Evolutionary conservation across 2,888 invertebrate genomes (phyloP).

Genomic region (Rhagophthalmus giganteus): DNA sequence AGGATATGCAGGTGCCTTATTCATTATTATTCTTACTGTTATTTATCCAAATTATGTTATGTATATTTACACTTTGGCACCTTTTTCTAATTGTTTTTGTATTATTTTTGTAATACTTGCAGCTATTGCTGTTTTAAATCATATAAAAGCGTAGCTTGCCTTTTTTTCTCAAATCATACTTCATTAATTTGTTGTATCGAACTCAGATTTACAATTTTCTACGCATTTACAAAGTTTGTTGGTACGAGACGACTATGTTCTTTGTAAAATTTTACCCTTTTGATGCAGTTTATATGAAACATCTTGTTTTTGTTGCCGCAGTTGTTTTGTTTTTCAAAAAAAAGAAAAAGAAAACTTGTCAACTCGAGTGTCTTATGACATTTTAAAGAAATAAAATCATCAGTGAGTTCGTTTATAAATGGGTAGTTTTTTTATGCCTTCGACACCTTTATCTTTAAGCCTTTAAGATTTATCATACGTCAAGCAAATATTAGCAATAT

Average conservation of each 20-base stretch:
- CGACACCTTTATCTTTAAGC: no score
- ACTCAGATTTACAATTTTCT: not conserved
- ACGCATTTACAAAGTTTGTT: not conserved
- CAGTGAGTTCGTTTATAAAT: not conserved
- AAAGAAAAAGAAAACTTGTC: not conserved
- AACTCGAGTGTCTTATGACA: not conserved
- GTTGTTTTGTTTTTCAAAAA: no score
- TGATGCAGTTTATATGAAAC: no score
- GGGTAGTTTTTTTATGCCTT: no score
- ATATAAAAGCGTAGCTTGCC: not conserved
- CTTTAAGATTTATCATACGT: no score
- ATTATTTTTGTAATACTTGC: no score
- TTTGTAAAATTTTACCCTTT: no score
- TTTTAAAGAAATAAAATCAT: not conserved
- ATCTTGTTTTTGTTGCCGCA: no score
- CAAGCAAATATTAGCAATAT: no score
- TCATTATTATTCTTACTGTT: conserved; percentile 12
- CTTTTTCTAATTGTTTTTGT: not conserved
- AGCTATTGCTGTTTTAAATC: no score
- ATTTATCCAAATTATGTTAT: not conserved
- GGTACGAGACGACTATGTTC: no score
- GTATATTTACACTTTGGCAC: not conserved
- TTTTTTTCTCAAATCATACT: not conserved
- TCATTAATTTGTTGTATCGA: no score
- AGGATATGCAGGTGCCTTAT: conserved; percentile 25